phyloP scores from a whole-genome alignment of 2,888 invertebrate genomes.

The Omphaloscelis lunosa region DNA sequence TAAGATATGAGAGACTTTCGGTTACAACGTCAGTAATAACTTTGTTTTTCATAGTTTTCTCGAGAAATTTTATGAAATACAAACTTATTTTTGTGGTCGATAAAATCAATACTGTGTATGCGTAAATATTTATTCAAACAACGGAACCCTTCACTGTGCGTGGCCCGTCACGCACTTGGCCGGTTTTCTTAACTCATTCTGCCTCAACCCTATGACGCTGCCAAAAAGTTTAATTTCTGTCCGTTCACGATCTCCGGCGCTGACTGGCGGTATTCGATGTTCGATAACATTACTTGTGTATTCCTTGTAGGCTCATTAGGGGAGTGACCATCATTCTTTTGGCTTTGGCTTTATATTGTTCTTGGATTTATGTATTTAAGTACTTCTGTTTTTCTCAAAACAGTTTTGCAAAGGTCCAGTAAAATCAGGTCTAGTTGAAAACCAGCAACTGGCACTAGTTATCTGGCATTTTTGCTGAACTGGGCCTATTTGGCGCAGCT shows the following conservation, averaged over 20 bases:
- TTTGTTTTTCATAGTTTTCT: neutral
- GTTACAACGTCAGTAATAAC: neutral
- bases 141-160: neutral
- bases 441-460: too few species aligned
- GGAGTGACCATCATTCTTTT: constrained; percentile 55
- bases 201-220: constrained; percentile 54
- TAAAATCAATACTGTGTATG: neutral
- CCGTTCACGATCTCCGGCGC: constrained; percentile 51
- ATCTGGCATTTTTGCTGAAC: too few species aligned
- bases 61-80: neutral
- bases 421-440: too few species aligned
- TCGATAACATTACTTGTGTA: constrained; percentile 57
- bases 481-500: too few species aligned
- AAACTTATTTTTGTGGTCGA: neutral
- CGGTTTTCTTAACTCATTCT: constrained; percentile 1
- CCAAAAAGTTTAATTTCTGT: constrained; percentile 66
- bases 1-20: neutral
- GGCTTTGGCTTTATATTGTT: constrained; percentile 32
- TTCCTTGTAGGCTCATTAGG: constrained; percentile 61
- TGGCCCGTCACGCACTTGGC: neutral
- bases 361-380: neutral
- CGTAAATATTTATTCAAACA: neutral
- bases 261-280: constrained; percentile 55
- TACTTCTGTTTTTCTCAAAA: neutral
- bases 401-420: neutral